Percentiles rank a stretch among this genome's conserved stretches.
phyloP scores from a whole-genome alignment of 2,797 vertebrate genomes.

The Sitta carolinensis region DNA sequence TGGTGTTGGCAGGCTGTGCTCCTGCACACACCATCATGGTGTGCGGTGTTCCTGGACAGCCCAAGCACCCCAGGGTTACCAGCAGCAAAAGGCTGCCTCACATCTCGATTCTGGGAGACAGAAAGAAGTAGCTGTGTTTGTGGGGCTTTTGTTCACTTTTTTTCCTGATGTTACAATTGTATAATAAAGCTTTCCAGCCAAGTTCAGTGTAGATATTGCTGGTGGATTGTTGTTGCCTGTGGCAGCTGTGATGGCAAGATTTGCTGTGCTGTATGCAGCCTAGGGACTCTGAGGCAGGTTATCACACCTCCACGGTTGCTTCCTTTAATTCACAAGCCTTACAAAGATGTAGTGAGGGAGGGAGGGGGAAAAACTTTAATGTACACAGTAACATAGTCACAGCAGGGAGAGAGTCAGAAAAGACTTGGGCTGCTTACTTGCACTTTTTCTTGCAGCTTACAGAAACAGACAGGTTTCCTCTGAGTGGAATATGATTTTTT shows the following conservation, averaged over 20 bases:
- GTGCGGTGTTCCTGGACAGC: fast-evolving
- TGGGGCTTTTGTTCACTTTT: not conserved
- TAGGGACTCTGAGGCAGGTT: slow-evolving; percentile 19
- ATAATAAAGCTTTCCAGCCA: slow-evolving; percentile 42
- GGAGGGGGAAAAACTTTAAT: not conserved
- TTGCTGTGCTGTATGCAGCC: slow-evolving; percentile 21
- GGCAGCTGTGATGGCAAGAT: slow-evolving; percentile 4
- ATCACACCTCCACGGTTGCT: not conserved
- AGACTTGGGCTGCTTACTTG: not conserved
- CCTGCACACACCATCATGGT: fast-evolving
- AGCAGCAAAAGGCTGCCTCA: not conserved
- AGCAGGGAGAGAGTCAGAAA: not conserved
- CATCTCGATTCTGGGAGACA: not conserved
- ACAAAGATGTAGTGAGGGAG: not conserved
- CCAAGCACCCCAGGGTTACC: not conserved
- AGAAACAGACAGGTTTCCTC: not conserved
- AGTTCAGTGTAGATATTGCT: slow-evolving; percentile 2
- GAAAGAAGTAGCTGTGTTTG: not conserved
- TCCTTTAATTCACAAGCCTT: slow-evolving; percentile 46
- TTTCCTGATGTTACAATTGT: not conserved
- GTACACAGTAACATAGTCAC: not conserved
- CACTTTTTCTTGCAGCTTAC: slow-evolving; percentile 19
- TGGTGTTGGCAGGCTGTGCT: not conserved
- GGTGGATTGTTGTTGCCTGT: slow-evolving; percentile 57
- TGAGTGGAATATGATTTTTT: slow-evolving; percentile 3